Conservation (phyloP, 2,113 vertebrate genomes). For the Mesembrinibis cayennensis region DNA sequence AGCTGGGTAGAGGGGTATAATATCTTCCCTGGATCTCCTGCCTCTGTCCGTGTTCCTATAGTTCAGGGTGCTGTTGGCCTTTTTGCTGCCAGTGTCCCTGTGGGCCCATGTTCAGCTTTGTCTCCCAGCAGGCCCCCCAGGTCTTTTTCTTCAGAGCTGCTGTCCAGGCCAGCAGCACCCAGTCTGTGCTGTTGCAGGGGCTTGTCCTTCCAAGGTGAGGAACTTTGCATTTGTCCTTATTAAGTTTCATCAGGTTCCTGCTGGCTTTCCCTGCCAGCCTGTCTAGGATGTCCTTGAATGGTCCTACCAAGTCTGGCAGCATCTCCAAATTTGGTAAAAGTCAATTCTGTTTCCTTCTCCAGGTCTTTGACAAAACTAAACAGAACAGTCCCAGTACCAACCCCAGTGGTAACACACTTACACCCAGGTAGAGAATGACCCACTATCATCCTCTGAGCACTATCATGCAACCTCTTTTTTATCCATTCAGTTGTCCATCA, state of each 20-base stretch:
- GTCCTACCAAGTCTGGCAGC: rapidly evolving
- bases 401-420: background rate
- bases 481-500: background rate
- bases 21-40: background rate
- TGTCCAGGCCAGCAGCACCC: background rate
- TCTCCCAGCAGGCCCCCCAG: too few species aligned
- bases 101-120: background rate
- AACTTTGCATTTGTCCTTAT: background rate
- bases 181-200: background rate
- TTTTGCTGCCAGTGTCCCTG: background rate
- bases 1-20: background rate
- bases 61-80: background rate
- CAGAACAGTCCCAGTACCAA: background rate
- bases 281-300: background rate
- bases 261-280: background rate
- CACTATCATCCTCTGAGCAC: background rate
- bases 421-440: background rate
- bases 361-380: background rate
- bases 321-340: background rate
- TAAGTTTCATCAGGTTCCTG: background rate
- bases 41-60: background rate
- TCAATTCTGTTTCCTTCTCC: background rate
- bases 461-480: background rate
- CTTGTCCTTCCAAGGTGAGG: background rate
- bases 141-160: background rate